Conservation (phyloP, 2,888 invertebrate species). For the Euclidia mi region DNA sequence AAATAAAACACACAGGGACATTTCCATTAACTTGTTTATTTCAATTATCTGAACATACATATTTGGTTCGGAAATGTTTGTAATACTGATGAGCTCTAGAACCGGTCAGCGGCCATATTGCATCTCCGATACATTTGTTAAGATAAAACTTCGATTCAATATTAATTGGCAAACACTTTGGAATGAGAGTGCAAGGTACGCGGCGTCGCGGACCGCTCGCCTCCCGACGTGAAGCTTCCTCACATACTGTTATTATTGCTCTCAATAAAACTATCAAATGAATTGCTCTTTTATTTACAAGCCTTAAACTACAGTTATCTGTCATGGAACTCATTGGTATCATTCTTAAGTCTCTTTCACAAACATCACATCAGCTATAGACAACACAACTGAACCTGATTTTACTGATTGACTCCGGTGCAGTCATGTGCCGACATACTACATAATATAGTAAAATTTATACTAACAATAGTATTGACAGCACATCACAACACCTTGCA, state of each 20-base stretch:
- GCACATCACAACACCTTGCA: too few relatives aligned
- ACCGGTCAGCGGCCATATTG: constrained; percentile 47
- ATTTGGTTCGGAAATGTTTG: constrained; percentile 80
- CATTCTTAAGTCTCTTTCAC: too few relatives aligned
- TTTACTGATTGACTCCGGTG: too few relatives aligned
- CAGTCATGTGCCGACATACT: too few relatives aligned
- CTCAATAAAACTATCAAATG: not conserved
- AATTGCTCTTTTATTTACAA: too few relatives aligned
- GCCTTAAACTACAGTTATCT: too few relatives aligned
- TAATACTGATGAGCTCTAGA: constrained; percentile 75
- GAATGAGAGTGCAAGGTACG: constrained; percentile 15
- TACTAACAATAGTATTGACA: too few relatives aligned
- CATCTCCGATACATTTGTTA: constrained; percentile 13
- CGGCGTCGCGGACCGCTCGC: constrained; percentile 12
- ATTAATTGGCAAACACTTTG: constrained; percentile 15
- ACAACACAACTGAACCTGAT: too few relatives aligned
- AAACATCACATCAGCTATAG: too few relatives aligned
- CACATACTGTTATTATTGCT: not conserved
- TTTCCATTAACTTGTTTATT: constrained; percentile 75
- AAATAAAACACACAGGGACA: constrained; percentile 64
- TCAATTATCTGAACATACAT: constrained; percentile 67
- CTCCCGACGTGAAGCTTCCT: not conserved
- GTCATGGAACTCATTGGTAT: too few relatives aligned
- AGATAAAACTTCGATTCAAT: constrained; percentile 19
- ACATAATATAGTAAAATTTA: too few relatives aligned